phyloP scores from a whole-genome alignment of 2,888 invertebrate genomes.

The Parelbella ahira region DNA sequence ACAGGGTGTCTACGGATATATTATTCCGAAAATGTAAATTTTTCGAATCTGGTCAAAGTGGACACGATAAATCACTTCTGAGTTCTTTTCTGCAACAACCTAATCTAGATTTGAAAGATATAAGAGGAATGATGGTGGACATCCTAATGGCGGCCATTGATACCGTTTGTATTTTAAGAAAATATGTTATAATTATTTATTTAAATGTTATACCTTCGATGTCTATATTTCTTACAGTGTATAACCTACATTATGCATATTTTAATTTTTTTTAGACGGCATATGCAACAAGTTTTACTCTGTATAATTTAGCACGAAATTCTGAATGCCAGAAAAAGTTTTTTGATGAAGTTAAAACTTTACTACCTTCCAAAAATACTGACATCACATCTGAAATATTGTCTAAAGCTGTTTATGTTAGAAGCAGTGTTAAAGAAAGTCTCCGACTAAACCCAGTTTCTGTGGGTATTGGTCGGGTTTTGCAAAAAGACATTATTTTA shows the following conservation, averaged over 20 bases:
- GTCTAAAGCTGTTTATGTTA: conserved; percentile 84
- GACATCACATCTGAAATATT: conserved; percentile 79
- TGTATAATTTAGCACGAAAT: conserved; percentile 90
- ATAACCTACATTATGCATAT: no score
- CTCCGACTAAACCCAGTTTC: conserved; percentile 91
- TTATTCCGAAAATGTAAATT: conserved; percentile 62
- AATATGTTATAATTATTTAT: no score
- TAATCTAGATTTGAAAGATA: conserved; percentile 86
- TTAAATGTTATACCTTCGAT: no score
- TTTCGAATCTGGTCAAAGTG: conserved; percentile 52
- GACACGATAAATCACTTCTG: conserved; percentile 77
- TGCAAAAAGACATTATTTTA: conserved; percentile 85
- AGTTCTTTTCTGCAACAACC: conserved; percentile 85
- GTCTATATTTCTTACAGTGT: no score
- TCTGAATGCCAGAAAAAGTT: conserved; percentile 84
- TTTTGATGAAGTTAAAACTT: conserved; percentile 79
- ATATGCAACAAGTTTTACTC: conserved; percentile 86
- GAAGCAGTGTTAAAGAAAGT: conserved; percentile 91
- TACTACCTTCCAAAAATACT: conserved; percentile 77
- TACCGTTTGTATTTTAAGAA: conserved; percentile 84
- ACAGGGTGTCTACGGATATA: no score
- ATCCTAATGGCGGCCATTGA: conserved; percentile 92
- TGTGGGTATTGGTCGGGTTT: conserved; percentile 88
- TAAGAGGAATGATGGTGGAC: conserved; percentile 92
- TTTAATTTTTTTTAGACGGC: conserved; percentile 89